phyloP scores from a whole-genome alignment of 1,140 invertebrate species.

The Protaetia brevitarsis region DNA sequence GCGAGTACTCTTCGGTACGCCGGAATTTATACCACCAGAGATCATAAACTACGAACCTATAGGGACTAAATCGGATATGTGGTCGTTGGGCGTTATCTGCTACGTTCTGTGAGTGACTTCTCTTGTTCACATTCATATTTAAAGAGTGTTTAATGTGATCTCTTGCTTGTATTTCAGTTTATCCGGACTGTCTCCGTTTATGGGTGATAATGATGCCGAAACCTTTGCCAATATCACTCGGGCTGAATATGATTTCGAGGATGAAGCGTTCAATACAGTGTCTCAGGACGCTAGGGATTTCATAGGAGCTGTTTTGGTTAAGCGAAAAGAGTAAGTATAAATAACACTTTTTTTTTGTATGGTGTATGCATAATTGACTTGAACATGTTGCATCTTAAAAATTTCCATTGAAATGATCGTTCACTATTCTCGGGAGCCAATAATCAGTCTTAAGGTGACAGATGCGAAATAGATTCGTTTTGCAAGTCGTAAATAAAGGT shows the following conservation, averaged over 20 bases:
- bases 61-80: conserved; percentile 85
- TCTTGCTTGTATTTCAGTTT: conserved; percentile 11
- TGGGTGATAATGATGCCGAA: conserved; percentile 87
- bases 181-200: conserved; percentile 93
- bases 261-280: conserved; percentile 84
- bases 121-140: neutral
- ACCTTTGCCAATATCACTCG: conserved; percentile 87
- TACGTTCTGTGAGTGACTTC: conserved; percentile 82
- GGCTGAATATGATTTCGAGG: conserved; percentile 86
- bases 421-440: too few species aligned
- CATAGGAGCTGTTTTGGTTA: conserved; percentile 75
- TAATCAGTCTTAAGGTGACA: too few species aligned
- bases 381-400: too few species aligned
- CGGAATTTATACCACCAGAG: conserved; percentile 92
- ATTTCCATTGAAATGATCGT: too few species aligned
- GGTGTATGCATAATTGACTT: neutral
- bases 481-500: too few species aligned
- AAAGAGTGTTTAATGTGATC: neutral
- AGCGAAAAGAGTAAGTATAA: conserved; percentile 71
- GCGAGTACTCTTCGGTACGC: conserved; percentile 84
- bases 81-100: conserved; percentile 90
- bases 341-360: neutral
- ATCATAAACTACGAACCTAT: conserved; percentile 90
- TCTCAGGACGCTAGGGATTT: conserved; percentile 88
- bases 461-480: too few species aligned